Evolutionary conservation across 2,888 invertebrate species (phyloP), one percentile per base, ranked within the genome.

Genomic region (Molorchus minor): DNA sequence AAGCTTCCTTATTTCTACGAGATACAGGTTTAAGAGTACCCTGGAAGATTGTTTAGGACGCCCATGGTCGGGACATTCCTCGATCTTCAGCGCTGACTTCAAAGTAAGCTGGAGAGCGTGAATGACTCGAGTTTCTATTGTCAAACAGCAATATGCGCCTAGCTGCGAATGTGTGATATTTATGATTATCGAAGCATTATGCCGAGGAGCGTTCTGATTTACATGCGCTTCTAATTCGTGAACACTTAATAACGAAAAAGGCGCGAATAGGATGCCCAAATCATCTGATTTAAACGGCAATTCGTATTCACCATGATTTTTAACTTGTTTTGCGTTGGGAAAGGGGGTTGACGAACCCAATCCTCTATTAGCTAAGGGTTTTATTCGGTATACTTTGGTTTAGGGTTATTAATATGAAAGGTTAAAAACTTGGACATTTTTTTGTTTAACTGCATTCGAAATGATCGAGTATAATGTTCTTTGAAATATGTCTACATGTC

Each of bases 151-250:
- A 49, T 47, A 56, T 60, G 30, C 44, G 20, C 44, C 16, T 17
- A 20, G 15, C 19, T 36, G 47, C 46, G 33, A 43, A 51, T 41
- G 58, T 25, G 51, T 60, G 49, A 56, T 49, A 52, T 56, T 56
- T 56, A 54, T 38, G 56, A 55, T 60, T 56, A 59, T 60, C 47
- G 44, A 51, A 44, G 47, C 44, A 49, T 60, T 60, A 60, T 49
- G 45, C 45, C 47, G 33, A 21, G 36, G 25, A 38, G 35, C 43
- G 40, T 51, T 25, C 19, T 29, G n/a, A 13, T 10, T 13, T 20
- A 15, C 35, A 17, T 35, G 49, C 51, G 38, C 56, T 60, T 60
- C 59, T 60, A 58, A 46, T 52, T 58, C 58, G 58, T 58, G 52
- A 52, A 45, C 46, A 40, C 38, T 53, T 12, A 30, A 35, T 46